These are phyloP conservation scores for Semicossyphus pulcher DNA, from an alignment of 2,113 vertebrate species.

Conservation along the genomic window DNA sequence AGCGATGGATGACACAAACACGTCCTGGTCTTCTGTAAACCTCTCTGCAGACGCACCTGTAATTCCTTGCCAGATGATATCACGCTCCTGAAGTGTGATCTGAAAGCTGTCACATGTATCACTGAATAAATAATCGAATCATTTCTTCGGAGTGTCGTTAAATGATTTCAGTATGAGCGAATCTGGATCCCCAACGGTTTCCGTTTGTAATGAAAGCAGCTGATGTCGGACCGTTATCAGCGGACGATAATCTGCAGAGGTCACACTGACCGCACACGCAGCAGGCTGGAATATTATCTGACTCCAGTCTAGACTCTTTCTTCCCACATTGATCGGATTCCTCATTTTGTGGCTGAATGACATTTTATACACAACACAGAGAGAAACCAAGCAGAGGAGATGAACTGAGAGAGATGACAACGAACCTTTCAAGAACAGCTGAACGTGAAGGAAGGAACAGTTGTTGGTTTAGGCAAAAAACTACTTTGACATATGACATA, in stretches of 20 bases:
- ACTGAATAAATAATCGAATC: not conserved
- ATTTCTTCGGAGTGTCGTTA: not conserved
- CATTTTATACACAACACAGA: not conserved
- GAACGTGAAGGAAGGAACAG: too few species aligned
- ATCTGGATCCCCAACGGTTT: not conserved
- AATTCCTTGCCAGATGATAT: too few species aligned
- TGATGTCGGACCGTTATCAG: constrained; percentile 26
- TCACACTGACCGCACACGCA: constrained; percentile 21
- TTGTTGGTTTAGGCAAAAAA: too few species aligned
- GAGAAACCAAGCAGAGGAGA: not conserved
- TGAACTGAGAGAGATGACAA: too few species aligned
- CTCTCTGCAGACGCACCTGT: not conserved
- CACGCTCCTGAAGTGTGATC: not conserved
- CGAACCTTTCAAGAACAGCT: too few species aligned
- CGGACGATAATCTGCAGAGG: constrained; percentile 29
- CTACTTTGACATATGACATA: too few species aligned
- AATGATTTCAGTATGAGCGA: not conserved
- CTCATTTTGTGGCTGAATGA: constrained; percentile 8
- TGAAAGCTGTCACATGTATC: too few species aligned
- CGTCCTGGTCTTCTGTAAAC: not conserved
- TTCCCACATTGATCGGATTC: constrained; percentile 26
- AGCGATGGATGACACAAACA: not conserved
- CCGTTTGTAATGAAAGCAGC: constrained; percentile 3
- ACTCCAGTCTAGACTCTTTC: constrained; percentile 12
- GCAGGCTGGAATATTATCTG: constrained; percentile 25